Conservation (phyloP, 2,113 vertebrate species). For the Tetraodon nigroviridis region DNA sequence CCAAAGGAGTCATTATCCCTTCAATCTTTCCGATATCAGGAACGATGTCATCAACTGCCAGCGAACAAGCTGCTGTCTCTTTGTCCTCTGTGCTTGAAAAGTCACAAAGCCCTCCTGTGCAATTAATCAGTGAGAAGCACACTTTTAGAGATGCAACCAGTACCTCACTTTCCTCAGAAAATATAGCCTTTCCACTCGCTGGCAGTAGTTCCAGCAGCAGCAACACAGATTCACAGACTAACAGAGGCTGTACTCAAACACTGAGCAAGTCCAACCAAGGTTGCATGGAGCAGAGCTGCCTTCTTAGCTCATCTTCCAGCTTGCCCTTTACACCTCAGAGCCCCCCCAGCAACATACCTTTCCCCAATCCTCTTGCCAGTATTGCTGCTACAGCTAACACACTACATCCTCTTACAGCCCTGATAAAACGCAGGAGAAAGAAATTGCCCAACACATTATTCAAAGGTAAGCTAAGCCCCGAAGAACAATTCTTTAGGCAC, state of each 20-base stretch:
- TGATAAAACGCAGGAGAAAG: conserved; percentile 92
- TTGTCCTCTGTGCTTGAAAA: conserved; percentile 70
- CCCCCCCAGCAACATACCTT: conserved; percentile 89
- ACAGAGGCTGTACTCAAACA: conserved; percentile 64
- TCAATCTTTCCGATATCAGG: conserved; percentile 78
- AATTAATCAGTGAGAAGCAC: conserved; percentile 71
- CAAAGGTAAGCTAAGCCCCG: conserved; percentile 86
- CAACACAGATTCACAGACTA: conserved; percentile 65
- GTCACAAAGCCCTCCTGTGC: conserved; percentile 72
- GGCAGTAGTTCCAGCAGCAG: conserved; percentile 46
- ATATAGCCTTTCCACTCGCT: conserved; percentile 50
- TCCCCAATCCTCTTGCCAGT: conserved; percentile 94
- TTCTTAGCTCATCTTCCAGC: conserved; percentile 78
- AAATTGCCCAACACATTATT: conserved; percentile 89
- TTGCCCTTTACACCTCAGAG: conserved; percentile 95
- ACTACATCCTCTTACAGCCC: conserved; percentile 86
- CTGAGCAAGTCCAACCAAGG: conserved; percentile 76
- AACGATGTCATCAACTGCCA: conserved; percentile 67
- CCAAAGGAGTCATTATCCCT: conserved; percentile 74
- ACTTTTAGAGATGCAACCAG: conserved; percentile 65
- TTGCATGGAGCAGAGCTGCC: conserved; percentile 74
- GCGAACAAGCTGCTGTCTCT: conserved; percentile 69
- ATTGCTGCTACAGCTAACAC: conserved; percentile 91
- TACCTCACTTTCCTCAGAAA: conserved; percentile 69
- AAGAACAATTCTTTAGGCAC: conserved; percentile 98